A percentile compares a stretch with the other conserved stretches of the same genome.
phyloP scores from a whole-genome alignment of 2,888 invertebrate genomes.

The Lacanobia oleracea region DNA sequence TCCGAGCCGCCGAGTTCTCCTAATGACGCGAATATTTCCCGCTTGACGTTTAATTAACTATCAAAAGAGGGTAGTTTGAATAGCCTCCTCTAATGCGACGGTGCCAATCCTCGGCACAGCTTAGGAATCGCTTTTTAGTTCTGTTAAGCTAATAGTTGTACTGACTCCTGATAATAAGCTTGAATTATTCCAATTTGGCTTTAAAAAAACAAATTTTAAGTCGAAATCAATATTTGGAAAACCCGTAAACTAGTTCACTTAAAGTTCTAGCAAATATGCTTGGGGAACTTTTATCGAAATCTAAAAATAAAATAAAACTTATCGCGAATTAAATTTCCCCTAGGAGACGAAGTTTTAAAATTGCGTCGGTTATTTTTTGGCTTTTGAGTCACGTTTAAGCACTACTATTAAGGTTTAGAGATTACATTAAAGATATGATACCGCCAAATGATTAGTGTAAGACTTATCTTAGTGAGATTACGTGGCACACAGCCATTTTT shows the following conservation, averaged over 20 bases:
- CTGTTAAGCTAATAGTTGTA: conserved; percentile 41
- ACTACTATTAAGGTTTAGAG: conserved; percentile 10
- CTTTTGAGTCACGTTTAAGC: conserved; percentile 20
- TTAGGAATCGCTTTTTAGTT: conserved; percentile 57
- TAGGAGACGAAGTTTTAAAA: conserved; percentile 27
- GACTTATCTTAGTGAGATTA: conserved; percentile 9
- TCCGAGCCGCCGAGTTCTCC: conserved; percentile 80
- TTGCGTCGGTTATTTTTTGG: conserved; percentile 10
- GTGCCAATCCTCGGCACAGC: conserved; percentile 65
- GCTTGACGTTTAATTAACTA: conserved; percentile 88
- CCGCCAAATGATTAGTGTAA: neutral
- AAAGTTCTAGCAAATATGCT: conserved; percentile 30
- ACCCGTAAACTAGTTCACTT: conserved; percentile 29
- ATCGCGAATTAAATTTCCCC: conserved; percentile 41
- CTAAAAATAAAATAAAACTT: conserved; percentile 34
- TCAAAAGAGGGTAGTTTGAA: conserved; percentile 80
- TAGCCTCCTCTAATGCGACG: conserved; percentile 72
- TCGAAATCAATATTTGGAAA: conserved; percentile 30
- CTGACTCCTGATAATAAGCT: conserved; percentile 28
- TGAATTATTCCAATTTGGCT: conserved; percentile 6
- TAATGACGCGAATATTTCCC: conserved; percentile 88
- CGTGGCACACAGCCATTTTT: neutral
- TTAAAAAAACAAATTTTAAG: conserved; percentile 8
- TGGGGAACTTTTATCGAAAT: conserved; percentile 29
- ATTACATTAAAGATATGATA: conserved; percentile 7